These are phyloP conservation scores for Meiosimyza decipiens DNA, from an alignment of 2,888 invertebrate species.

Conservation along the genomic window DNA sequence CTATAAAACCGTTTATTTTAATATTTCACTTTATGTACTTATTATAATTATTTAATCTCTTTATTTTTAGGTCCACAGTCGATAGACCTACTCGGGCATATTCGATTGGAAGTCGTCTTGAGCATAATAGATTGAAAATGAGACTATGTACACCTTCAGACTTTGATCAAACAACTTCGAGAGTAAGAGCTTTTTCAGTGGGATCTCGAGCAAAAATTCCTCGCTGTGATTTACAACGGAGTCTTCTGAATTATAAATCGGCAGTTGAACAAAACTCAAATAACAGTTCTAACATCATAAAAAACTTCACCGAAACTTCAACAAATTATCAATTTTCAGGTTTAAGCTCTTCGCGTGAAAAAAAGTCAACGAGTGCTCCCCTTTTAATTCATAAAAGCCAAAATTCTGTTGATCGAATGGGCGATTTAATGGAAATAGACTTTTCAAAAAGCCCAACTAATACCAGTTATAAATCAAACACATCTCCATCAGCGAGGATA, in stretches of 20 bases:
- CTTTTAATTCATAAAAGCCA: conserved; percentile 69
- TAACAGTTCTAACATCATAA: conserved; percentile 51
- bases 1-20: no score
- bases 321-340: conserved; percentile 39
- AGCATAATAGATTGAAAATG: conserved; percentile 71
- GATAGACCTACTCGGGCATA: conserved; percentile 80
- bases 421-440: conserved; percentile 87
- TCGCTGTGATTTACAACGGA: conserved; percentile 60
- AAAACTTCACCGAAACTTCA: conserved; percentile 47
- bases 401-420: conserved; percentile 74
- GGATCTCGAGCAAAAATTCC: conserved; percentile 74
- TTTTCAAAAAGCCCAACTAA: conserved; percentile 68
- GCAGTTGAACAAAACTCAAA: conserved; percentile 47
- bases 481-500: conserved; percentile 6
- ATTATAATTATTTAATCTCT: background rate
- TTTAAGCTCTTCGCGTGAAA: conserved; percentile 53
- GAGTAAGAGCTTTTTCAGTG: conserved; percentile 82
- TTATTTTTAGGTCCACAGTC: conserved; percentile 38
- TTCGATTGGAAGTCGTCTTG: conserved; percentile 86
- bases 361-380: conserved; percentile 78
- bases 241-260: conserved; percentile 54
- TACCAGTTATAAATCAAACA: conserved; percentile 31
- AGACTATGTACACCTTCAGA: conserved; percentile 67
- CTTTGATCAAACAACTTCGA: conserved; percentile 66
- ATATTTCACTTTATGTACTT: background rate